Evolutionary conservation across 2,113 vertebrate genomes (phyloP).

Genomic region (Jaculus jaculus): DNA sequence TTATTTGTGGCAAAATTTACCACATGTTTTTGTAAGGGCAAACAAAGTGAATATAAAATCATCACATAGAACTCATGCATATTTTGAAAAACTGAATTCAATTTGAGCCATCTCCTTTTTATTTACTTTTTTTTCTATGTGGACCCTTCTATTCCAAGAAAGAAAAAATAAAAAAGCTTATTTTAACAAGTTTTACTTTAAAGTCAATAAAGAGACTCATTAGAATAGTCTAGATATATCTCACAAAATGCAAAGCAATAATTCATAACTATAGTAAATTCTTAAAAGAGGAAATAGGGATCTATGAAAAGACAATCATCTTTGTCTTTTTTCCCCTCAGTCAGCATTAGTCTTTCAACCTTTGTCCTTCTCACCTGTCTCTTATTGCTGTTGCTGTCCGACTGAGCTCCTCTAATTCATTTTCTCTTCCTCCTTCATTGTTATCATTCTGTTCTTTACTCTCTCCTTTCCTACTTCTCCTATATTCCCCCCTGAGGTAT

Average conservation of each 20-base stretch:
- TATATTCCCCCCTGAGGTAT: neutral
- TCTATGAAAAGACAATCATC: neutral
- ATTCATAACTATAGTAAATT: neutral
- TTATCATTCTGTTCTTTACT: accelerated
- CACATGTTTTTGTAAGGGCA: neutral
- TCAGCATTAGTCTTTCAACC: neutral
- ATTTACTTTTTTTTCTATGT: no score
- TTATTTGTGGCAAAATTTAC: conserved; percentile 1
- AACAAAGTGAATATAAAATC: neutral
- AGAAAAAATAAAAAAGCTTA: neutral
- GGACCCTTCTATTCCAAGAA: neutral
- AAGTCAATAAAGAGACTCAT: neutral
- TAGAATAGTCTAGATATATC: neutral
- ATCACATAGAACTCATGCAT: neutral
- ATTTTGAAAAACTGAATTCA: conserved; percentile 25
- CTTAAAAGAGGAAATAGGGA: neutral
- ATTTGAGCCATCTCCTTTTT: neutral
- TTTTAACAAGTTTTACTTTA: neutral
- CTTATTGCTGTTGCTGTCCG: no score
- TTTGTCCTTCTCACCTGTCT: no score
- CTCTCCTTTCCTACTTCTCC: neutral
- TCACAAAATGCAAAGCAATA: neutral
- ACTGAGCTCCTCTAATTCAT: neutral
- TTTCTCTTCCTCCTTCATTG: neutral
- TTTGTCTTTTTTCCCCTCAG: neutral